Percentiles rank a stretch among this genome's conserved stretches.
These are phyloP conservation scores for Gymnocheta viridis DNA, from an alignment of 2,888 invertebrate species.

Conservation along the genomic window DNA sequence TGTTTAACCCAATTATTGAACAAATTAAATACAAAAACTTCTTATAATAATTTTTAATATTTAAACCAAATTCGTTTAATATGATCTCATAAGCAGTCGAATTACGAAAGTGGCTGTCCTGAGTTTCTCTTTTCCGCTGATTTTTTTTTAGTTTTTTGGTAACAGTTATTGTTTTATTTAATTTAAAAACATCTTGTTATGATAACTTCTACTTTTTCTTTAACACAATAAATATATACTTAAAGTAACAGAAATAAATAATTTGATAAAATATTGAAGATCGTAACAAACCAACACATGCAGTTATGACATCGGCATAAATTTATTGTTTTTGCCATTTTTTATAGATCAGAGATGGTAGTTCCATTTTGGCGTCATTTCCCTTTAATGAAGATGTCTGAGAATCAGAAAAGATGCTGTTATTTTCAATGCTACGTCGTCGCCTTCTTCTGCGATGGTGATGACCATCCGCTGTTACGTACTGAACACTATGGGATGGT, in stretches of 20 bases:
- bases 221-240: conserved; percentile 1
- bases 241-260: neutral
- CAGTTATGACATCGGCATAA: neutral
- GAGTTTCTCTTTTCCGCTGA: too few relatives aligned
- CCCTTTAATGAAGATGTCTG: neutral
- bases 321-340: conserved; percentile 81
- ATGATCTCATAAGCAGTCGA: too few relatives aligned
- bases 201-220: neutral
- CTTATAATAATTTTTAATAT: too few relatives aligned
- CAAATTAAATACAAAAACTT: too few relatives aligned
- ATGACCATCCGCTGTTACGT: conserved; percentile 82
- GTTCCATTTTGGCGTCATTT: conserved; percentile 8
- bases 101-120: too few relatives aligned
- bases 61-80: too few relatives aligned
- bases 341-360: conserved; percentile 83
- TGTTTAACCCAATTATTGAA: too few relatives aligned
- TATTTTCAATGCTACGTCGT: conserved; percentile 68
- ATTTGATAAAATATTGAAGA: neutral
- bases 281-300: neutral
- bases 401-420: neutral
- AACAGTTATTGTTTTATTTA: too few relatives aligned
- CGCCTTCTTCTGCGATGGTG: conserved; percentile 76
- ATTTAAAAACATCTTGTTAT: neutral
- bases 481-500: conserved; percentile 82
- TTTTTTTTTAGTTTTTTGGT: too few relatives aligned